Base-by-base conservation (phyloP, 2,113 vertebrate species). In the Eurystomus gularis region DNA sequence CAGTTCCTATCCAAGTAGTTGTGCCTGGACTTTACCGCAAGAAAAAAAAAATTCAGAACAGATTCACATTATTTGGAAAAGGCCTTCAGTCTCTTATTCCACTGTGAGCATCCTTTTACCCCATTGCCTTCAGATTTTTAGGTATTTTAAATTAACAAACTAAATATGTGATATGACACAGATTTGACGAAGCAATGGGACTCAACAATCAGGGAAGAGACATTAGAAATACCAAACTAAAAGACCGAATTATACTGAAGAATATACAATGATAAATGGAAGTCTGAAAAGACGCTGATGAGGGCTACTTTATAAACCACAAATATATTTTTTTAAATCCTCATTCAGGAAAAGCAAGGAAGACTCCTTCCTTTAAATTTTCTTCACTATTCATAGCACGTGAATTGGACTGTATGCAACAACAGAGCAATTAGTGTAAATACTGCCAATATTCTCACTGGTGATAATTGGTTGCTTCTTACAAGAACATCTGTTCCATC, bases 401-500 rank as follows among this genome's bases (percentile, higher is more conserved):
- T 37, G 28, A 90, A 94, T 81, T 25, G 12, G 79, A 70, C 72
- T 13, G 49, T 35, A 82, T 28, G 57, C 40, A 93, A 84, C 61
- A 84, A 95, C 90, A 93, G 80, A 93, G 91, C 77, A 95, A 97
- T 95, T 94, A 95, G 83, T 88, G 86, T 93, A 88, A 97, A 95
- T 90, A 95, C 76, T 93, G 88, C 72, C 77, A 82, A 9, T 86
- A 88, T 87, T 96, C 92, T 95, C 95, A 75, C 73, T 88, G 73
- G 88, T 57, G 94, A 94, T 97, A 97, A 97, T 92, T 97, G 95
- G 90, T 79, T 65, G 92, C 90, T 96, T 92, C 88, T 93, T 84
- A 81, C 72, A 92, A 84, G 92, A 97, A 96, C 96, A 96, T 97
- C 96, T 97, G 96, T 87, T 96, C 88, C 57, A 71, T 93, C 94